These are phyloP conservation scores for Chymomyza costata DNA, from an alignment of 1,140 invertebrate genomes.

Conservation along the genomic window DNA sequence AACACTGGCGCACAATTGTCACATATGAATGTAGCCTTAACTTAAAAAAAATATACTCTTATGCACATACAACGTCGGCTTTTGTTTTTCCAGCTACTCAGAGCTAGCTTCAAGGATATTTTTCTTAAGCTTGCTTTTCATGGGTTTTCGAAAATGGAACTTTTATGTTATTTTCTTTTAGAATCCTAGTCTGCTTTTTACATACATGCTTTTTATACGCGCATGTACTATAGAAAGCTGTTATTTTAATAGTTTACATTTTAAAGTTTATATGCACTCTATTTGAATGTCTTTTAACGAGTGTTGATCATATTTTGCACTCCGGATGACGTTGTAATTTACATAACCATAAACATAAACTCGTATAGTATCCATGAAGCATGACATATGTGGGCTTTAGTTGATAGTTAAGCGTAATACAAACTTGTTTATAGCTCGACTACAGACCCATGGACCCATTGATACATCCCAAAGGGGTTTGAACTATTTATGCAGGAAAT, in stretches of 20 bases:
- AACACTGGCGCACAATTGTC: conserved; percentile 35
- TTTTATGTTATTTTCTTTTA: conserved; percentile 53
- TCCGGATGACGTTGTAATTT: conserved; percentile 57
- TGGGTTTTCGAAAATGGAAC: conserved; percentile 54
- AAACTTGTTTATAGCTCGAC: no score
- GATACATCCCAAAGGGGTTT: no score
- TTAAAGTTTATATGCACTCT: conserved; percentile 48
- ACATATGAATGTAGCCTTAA: conserved; percentile 42
- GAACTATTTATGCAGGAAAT: no score
- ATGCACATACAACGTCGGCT: conserved; percentile 26
- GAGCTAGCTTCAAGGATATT: conserved; percentile 2
- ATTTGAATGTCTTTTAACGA: conserved; percentile 26
- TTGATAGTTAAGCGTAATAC: neutral
- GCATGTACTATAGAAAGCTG: conserved; percentile 7
- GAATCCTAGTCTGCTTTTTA: conserved; percentile 37
- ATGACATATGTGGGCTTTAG: conserved; percentile 6
- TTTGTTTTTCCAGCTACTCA: conserved; percentile 1
- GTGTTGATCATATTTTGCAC: conserved; percentile 64
- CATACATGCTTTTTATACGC: conserved; percentile 11
- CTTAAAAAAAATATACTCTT: conserved; percentile 26
- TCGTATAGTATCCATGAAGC: conserved; percentile 40
- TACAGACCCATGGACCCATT: no score
- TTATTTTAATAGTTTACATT: conserved; percentile 27
- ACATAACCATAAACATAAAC: conserved; percentile 70
- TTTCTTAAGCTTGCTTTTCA: conserved; percentile 37